Evolutionary conservation across 2,797 vertebrate species (phyloP).

Genomic region (Nyctibius grandis): DNA sequence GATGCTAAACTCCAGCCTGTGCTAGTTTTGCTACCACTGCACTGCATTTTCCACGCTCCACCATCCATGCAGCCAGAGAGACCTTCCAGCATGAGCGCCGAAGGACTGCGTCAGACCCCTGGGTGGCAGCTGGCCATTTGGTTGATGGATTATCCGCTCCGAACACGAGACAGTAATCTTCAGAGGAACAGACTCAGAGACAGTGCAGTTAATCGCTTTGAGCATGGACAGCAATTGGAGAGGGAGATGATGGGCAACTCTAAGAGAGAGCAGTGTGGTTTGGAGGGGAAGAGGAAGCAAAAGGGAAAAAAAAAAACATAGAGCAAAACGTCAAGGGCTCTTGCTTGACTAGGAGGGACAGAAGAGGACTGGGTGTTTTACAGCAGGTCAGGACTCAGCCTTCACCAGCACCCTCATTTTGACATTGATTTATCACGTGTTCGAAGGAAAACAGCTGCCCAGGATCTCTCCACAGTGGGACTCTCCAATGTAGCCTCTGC

Average conservation of each 20-base stretch:
- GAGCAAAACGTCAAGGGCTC: neutral
- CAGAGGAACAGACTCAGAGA: conserved; percentile 14
- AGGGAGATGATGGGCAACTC: neutral
- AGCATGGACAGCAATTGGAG: neutral
- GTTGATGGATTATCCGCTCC: conserved; percentile 26
- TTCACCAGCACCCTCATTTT: neutral
- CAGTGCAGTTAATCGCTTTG: conserved; percentile 16
- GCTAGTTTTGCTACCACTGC: neutral
- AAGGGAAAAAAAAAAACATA: neutral
- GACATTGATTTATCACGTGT: neutral
- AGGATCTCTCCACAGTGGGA: neutral
- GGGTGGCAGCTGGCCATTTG: neutral
- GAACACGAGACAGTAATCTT: conserved; percentile 32
- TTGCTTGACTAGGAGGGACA: neutral
- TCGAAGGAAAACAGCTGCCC: neutral
- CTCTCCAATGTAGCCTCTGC: neutral
- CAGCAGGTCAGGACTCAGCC: neutral
- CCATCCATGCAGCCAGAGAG: neutral
- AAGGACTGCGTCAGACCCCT: neutral
- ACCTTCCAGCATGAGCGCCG: neutral
- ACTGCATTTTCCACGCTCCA: neutral
- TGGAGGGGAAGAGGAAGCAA: neutral
- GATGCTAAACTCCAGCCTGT: neutral
- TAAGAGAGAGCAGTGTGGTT: neutral
- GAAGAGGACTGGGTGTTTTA: neutral